Percentiles rank a stretch among this genome's conserved stretches.
These are phyloP conservation scores for Latrodectus hesperus DNA, from an alignment of 2,888 invertebrate genomes.

Conservation along the genomic window DNA sequence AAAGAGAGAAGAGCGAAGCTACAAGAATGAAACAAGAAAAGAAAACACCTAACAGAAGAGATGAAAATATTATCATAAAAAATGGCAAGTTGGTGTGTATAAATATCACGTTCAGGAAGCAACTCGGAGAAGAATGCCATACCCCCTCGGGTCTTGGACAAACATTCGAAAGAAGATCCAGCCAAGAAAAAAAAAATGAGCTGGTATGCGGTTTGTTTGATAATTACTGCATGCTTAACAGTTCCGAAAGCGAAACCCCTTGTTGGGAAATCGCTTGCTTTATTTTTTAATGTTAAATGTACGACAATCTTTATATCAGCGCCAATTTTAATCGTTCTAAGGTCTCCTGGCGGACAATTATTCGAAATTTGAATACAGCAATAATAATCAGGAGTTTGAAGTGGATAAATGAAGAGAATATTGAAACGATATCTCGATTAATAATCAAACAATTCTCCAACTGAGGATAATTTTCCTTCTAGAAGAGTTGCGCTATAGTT, in stretches of 20 bases:
- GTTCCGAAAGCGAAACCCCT: conserved; percentile 59
- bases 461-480: background rate
- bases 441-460: conserved; percentile 13
- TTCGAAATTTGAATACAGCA: background rate
- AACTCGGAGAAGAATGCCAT: conserved; percentile 39
- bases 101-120: conserved; percentile 61
- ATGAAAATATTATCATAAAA: conserved; percentile 55
- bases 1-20: conserved; percentile 38
- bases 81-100: background rate
- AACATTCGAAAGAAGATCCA: conserved; percentile 19
- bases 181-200: conserved; percentile 20
- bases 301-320: conserved; percentile 14
- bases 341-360: background rate
- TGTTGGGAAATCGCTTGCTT: conserved; percentile 14
- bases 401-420: background rate
- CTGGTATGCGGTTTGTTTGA: conserved; percentile 19
- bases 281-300: conserved; percentile 7
- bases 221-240: conserved; percentile 49
- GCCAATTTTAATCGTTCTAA: background rate
- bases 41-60: conserved; percentile 9
- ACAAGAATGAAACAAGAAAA: conserved; percentile 37
- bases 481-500: conserved; percentile 6
- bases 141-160: conserved; percentile 33
- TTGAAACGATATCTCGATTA: background rate
- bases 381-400: background rate